Evolutionary conservation across 1,140 invertebrate genomes (phyloP), one percentile per base, ranked within the genome.

Genomic region (Dysdera silvatica): DNA sequence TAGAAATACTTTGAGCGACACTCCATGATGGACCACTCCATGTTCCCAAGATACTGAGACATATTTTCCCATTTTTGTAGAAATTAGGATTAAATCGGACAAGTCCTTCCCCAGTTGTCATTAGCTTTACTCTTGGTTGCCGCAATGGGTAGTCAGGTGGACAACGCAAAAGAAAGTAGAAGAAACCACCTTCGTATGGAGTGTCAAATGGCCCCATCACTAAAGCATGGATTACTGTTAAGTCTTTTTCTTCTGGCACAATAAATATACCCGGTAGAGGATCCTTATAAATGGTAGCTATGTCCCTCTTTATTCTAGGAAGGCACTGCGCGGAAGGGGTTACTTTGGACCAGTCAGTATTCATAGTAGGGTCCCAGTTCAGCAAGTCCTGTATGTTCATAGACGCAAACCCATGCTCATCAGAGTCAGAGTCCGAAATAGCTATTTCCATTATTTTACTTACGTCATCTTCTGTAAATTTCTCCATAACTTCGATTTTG

Each of bases 151-250:
- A 83, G 70, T 83, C 79, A 23, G 79, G 76, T 18, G 80, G 80
- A 67, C 79, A 82, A 3, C 80, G 73, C 4, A 83, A 74, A 26
- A 82, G 66, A 67, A 83, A 83, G 67, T 83, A 82, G 70, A 84
- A 84, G 69, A 82, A 83, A 53, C 82, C 82, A 28, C 83, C 83
- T 70, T 84, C 81, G 68, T 85, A 85, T 5, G 84, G 84, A 23
- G 84, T 85, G 63, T 83, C 82, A 72, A 81, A 81, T 8, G 82
- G 80, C 23, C 84, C 84, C 32, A 79, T 81, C 29, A 85, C 82
- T 14, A 85, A 70, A 3, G 82, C 82, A 75, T 85, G 80, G 48
- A 84, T 66, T 37, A 73, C 73, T 24, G 79, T 81, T 48, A 82
- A 74, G 69, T 82, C 77, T 55, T 77, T 72, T 64, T 82, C 79